Conservation (phyloP, 2,113 vertebrate species). For the Sinocyclocheilus anshuiensis region DNA sequence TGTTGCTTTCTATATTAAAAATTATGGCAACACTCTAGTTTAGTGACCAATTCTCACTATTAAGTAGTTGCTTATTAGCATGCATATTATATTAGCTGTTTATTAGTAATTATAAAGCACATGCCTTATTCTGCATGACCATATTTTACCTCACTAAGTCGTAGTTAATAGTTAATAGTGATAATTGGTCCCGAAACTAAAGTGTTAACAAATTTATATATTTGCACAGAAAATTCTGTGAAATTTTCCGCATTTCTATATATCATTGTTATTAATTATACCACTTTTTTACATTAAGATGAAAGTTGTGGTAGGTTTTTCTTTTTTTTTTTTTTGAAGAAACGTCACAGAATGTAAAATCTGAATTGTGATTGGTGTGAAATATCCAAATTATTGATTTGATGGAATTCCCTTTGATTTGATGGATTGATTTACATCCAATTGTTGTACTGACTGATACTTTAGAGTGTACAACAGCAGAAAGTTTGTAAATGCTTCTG, state of each 20-base stretch:
- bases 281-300: not conserved
- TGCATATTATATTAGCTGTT: not conserved
- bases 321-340: not conserved
- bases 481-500: not conserved
- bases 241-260: too few relatives aligned
- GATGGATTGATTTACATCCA: not conserved
- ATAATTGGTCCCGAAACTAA: too few relatives aligned
- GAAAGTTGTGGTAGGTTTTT: not conserved
- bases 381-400: not conserved
- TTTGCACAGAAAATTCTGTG: too few relatives aligned
- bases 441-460: not conserved
- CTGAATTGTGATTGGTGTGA: not conserved
- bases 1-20: not conserved
- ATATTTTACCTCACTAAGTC: not conserved
- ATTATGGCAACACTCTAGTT: not conserved
- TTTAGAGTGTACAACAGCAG: too few relatives aligned
- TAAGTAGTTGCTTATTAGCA: not conserved
- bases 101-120: not conserved
- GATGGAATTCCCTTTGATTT: not conserved
- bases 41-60: not conserved
- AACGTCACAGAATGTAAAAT: not conserved
- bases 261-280: not conserved
- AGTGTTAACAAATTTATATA: too few relatives aligned
- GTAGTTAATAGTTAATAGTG: too few relatives aligned
- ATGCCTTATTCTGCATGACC: not conserved